phyloP scores from a whole-genome alignment of 2,888 invertebrate species.

The Dorcus hopei region DNA sequence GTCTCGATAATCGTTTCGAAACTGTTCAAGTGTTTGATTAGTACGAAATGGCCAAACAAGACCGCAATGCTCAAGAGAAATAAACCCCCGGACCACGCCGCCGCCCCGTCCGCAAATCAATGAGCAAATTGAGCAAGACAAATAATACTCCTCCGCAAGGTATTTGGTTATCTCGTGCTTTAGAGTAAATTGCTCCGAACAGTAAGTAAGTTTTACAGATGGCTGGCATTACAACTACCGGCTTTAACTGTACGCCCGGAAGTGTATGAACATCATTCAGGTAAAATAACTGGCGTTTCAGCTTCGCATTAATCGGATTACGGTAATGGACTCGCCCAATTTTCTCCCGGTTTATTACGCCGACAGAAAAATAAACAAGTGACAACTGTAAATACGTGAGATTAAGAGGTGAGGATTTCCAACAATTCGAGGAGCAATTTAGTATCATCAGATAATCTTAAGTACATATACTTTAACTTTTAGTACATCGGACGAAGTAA shows the following conservation, averaged over 20 bases:
- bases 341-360: neutral
- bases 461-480: too few species aligned
- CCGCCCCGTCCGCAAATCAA: neutral
- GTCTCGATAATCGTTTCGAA: neutral
- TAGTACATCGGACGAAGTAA: too few species aligned
- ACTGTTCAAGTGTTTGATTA: neutral
- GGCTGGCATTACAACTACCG: neutral
- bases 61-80: neutral
- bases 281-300: slow-evolving; percentile 9
- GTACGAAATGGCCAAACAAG: neutral
- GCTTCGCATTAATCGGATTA: slow-evolving; percentile 13
- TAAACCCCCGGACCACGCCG: neutral
- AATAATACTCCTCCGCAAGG: neutral
- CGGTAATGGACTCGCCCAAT: slow-evolving; percentile 6
- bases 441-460: too few species aligned
- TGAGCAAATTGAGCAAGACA: slow-evolving; percentile 1
- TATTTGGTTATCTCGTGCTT: neutral
- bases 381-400: too few species aligned
- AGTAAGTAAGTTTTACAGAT: neutral
- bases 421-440: too few species aligned
- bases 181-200: neutral
- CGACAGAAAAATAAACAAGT: too few species aligned
- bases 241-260: neutral
- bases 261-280: neutral
- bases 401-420: too few species aligned